Percentiles rank a stretch among this genome's conserved stretches.
Conservation (phyloP, 2,113 vertebrate genomes). For the Ptilorrhoa leucosticta region DNA sequence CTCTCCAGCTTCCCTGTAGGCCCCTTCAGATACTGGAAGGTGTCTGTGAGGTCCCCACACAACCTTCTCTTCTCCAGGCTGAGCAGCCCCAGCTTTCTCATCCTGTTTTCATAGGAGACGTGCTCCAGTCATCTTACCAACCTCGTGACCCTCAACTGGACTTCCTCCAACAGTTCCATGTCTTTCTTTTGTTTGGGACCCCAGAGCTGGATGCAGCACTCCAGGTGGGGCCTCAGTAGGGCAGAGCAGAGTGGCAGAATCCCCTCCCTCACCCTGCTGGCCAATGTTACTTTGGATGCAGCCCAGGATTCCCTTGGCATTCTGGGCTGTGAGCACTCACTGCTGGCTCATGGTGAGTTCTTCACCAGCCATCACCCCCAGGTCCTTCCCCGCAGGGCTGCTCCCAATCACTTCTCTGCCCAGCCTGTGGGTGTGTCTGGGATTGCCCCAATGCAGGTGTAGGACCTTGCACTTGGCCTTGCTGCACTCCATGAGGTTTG, state of each 20-base stretch:
- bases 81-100: too few species aligned
- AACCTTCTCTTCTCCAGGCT: not conserved
- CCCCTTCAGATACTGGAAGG: not conserved
- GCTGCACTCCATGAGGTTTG: not conserved
- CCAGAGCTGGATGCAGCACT: not conserved
- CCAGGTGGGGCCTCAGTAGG: not conserved
- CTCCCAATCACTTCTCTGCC: not conserved
- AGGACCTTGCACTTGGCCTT: not conserved
- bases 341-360: not conserved
- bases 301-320: not conserved
- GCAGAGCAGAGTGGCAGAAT: not conserved
- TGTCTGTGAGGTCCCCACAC: rapidly evolving
- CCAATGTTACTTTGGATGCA: not conserved
- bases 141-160: not conserved
- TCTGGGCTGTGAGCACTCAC: not conserved
- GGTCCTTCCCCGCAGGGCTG: not conserved
- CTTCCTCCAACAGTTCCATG: not conserved
- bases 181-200: rapidly evolving
- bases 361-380: not conserved
- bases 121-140: not conserved
- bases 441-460: rapidly evolving
- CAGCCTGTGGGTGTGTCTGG: not conserved
- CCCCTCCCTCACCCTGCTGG: rapidly evolving
- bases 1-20: not conserved
- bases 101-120: rapidly evolving